Evolutionary conservation across 92 coral and sea anemone genomes (phyloP).

Genomic region (Porites lobata): DNA sequence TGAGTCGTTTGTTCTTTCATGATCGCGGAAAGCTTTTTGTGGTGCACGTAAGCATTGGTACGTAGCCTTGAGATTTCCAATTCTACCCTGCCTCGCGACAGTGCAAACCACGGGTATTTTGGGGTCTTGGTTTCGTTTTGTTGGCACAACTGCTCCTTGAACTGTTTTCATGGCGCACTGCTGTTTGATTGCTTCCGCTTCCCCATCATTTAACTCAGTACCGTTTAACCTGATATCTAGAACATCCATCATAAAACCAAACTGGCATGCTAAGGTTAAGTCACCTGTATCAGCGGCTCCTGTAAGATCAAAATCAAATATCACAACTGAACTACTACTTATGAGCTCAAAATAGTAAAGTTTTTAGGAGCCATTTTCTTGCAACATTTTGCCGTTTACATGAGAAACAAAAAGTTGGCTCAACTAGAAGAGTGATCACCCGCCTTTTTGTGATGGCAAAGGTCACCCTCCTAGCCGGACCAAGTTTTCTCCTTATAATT

Average conservation of each 20-base stretch:
- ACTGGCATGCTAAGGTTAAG: conserved; percentile 44
- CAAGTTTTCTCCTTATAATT: no score
- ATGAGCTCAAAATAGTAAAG: no score
- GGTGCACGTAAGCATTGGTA: conserved; percentile 48
- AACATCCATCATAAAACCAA: conserved; percentile 53
- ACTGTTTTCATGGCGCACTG: conserved; percentile 50
- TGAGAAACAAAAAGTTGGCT: no score
- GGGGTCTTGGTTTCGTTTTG: neutral
- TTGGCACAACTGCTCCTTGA: conserved; percentile 19
- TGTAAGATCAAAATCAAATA: neutral
- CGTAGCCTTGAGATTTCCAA: conserved; percentile 57
- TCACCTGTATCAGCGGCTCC: conserved; percentile 64
- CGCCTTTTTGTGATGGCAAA: no score
- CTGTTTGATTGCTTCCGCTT: conserved; percentile 26
- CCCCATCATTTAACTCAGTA: conserved; percentile 32
- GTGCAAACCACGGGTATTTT: conserved; percentile 52
- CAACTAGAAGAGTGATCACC: no score
- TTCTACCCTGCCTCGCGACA: conserved; percentile 55
- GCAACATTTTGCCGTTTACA: no score
- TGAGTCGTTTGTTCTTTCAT: neutral
- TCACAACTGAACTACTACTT: neutral
- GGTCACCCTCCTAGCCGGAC: no score
- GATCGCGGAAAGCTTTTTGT: neutral
- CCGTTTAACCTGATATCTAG: conserved; percentile 56
- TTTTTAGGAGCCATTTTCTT: no score